phyloP scores from a whole-genome alignment of 2,888 invertebrate species.

The Oxyteleia sp. region DNA sequence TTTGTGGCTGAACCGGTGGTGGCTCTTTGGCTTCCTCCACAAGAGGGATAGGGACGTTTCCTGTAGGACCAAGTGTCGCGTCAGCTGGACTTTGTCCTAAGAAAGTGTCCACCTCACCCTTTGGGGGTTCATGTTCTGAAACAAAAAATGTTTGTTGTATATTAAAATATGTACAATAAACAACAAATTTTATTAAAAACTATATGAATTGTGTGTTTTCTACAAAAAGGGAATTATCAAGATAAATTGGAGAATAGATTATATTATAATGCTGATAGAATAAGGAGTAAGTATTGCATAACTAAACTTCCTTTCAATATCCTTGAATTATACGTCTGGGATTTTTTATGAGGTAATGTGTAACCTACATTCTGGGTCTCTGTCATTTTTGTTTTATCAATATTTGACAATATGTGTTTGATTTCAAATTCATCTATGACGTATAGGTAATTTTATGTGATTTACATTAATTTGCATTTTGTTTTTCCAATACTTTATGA shows the following conservation, averaged over 20 bases:
- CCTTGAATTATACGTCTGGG: constrained; percentile 10
- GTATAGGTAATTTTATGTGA: constrained; percentile 3
- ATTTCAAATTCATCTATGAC: constrained; percentile 6
- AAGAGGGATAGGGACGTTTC: constrained; percentile 28
- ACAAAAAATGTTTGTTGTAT: constrained; percentile 46
- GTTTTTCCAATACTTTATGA: too few relatives aligned
- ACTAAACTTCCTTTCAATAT: constrained; percentile 5
- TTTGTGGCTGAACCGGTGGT: constrained; percentile 67
- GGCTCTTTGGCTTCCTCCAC: constrained; percentile 64
- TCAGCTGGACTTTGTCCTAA: constrained; percentile 78
- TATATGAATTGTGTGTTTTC: too few relatives aligned
- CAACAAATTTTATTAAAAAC: neutral
- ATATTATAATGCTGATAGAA: neutral
- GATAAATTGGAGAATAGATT: too few relatives aligned
- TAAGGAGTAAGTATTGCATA: neutral
- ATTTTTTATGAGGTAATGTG: constrained; percentile 22
- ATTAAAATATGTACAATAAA: constrained; percentile 13
- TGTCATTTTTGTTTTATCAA: constrained; percentile 81
- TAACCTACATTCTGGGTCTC: constrained; percentile 65
- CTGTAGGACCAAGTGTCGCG: constrained; percentile 29
- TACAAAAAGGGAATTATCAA: too few relatives aligned
- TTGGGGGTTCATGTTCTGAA: constrained; percentile 76
- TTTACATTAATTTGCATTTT: too few relatives aligned
- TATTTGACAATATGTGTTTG: constrained; percentile 84
- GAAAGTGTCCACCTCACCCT: constrained; percentile 80